Evolutionary conservation across 2,797 vertebrate genomes (phyloP), one percentile per base, ranked within the genome.

Genomic region (Varecia variegata): DNA sequence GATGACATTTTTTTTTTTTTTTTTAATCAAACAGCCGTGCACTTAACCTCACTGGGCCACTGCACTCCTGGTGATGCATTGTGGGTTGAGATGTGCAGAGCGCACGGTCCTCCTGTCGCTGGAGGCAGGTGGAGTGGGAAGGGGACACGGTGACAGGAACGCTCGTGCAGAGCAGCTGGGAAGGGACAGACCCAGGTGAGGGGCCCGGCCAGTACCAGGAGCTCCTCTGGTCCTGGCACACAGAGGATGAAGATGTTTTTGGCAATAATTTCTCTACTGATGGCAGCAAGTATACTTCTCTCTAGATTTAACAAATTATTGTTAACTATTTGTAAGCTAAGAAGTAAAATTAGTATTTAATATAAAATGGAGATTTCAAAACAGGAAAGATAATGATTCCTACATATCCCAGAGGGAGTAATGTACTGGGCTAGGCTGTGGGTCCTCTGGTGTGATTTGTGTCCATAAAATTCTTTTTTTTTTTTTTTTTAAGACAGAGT

Each of bases 291-390:
- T 74, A 2, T 58, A 45, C 32, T 71, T 56, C 38, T 91, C 91
- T 80, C 50, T 83, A 58, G 27, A 74, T 67, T 70, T 54, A 45
- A 35, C 4, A 70, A 80, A 27, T 90, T n/a, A 65, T n/a, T 71
- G 6, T 52, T 93, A 87, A 67, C 30, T 54, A 30, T 87, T 84
- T 93, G 70, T 86, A 91, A 94, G 4, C n/a, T 70, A 47, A 94
- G 32, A 56, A 27, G 18, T 89, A 92, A 79, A 84, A 54, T 70
- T 52, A 45, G 32, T 62, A 15, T 60, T 54, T 50, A 50, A n/a
- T 70, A 5, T 56, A 32, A 74, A 90, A 81, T 58, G 9, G 17
- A 80, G 18, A 45, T 87, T 91, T 87, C 25, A 71, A 77, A 88
- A 77, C 17, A 56, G 50, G 30, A 71, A 23, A 17, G 13, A 25